A percentile compares a stretch with the other conserved stretches of the same genome.
Evolutionary conservation across 2,113 vertebrate species (phyloP).

Genomic region (Malurus elegans): DNA sequence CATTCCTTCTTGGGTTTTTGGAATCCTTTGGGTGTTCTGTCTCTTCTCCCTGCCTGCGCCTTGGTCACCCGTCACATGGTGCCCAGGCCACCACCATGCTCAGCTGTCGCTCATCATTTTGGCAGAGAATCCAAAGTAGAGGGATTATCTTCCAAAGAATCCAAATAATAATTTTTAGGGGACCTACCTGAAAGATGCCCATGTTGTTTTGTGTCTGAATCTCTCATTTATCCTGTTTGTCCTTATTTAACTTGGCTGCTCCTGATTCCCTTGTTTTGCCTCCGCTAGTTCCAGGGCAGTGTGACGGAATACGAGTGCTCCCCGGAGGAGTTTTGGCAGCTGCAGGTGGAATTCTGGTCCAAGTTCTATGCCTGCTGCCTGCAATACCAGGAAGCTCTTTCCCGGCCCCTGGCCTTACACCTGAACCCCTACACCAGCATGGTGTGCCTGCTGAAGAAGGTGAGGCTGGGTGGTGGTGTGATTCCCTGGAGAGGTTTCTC

Average conservation of each 20-base stretch:
- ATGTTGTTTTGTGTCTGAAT: not conserved
- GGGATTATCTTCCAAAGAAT: not conserved
- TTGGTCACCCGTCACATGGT: accelerated
- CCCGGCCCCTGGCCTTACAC: conserved; percentile 84
- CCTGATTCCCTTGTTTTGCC: not conserved
- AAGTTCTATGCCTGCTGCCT: conserved; percentile 94
- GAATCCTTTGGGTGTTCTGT: not conserved
- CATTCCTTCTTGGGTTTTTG: not conserved
- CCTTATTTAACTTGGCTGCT: not conserved
- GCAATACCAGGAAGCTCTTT: conserved; percentile 91
- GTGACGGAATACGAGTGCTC: conserved; percentile 91
- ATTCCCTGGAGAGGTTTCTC: not conserved
- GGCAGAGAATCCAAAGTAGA: not conserved
- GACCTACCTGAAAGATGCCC: not conserved
- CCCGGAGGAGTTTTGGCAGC: conserved; percentile 88
- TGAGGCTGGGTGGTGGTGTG: conserved; percentile 27
- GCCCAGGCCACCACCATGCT: not conserved
- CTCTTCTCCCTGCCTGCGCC: accelerated
- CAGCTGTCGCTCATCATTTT: not conserved
- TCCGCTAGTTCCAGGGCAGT: conserved; percentile 84
- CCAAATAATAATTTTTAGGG: not conserved
- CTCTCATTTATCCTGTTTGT: not conserved
- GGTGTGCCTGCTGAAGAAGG: conserved; percentile 91
- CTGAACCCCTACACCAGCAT: conserved; percentile 81
- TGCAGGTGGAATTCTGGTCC: conserved; percentile 95